These are phyloP conservation scores for Leptinotarsa haldemani DNA, from an alignment of 2,888 invertebrate genomes.

Conservation along the genomic window DNA sequence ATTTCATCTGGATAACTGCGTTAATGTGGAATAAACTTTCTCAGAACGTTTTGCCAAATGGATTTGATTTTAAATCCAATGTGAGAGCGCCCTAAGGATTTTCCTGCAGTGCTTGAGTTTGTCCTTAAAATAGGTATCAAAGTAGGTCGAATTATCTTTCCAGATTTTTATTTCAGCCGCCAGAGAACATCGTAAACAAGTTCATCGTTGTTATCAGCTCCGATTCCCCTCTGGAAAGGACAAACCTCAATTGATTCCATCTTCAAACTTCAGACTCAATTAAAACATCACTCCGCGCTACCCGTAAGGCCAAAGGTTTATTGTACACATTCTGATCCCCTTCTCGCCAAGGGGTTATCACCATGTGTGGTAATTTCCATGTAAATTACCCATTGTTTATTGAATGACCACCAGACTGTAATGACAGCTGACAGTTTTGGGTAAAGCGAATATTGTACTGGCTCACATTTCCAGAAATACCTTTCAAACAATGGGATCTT, in stretches of 20 bases:
- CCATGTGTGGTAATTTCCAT: conserved; percentile 8
- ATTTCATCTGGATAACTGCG: too few species aligned
- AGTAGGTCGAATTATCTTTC: too few species aligned
- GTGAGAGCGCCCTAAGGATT: too few species aligned
- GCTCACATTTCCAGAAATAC: not conserved
- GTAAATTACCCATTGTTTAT: not conserved
- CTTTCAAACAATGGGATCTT: not conserved
- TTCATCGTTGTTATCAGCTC: not conserved
- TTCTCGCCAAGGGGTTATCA: not conserved
- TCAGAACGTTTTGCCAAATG: too few species aligned
- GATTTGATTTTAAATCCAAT: too few species aligned
- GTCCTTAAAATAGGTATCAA: too few species aligned
- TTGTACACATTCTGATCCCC: not conserved
- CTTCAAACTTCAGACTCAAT: conserved; percentile 35
- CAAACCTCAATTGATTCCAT: conserved; percentile 31
- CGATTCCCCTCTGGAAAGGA: conserved; percentile 27
- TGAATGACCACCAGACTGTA: not conserved
- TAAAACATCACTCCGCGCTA: conserved; percentile 26
- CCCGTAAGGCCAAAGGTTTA: not conserved
- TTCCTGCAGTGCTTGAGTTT: too few species aligned
- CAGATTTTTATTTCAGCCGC: too few species aligned
- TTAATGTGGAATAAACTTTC: too few species aligned
- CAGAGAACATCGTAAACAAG: too few species aligned
- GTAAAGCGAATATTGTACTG: not conserved
- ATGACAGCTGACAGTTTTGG: not conserved